phyloP scores from a whole-genome alignment of 37 sponge, comb jelly and placozoan genomes.

The Cliona cf. orientalis region DNA sequence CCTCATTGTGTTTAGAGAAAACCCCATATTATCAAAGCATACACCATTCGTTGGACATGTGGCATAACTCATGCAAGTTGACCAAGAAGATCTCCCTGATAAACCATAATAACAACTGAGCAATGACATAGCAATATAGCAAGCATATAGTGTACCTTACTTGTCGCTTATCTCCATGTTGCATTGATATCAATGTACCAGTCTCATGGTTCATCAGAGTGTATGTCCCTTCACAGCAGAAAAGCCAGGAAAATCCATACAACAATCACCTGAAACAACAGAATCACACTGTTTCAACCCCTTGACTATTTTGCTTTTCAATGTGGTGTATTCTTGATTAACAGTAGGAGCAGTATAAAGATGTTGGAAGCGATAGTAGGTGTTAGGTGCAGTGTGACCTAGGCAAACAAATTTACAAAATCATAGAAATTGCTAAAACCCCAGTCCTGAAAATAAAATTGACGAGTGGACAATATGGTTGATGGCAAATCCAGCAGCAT shows the following conservation, averaged over 20 bases:
- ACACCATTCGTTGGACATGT: not conserved
- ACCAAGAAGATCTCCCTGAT: not conserved
- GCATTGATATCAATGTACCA: not conserved
- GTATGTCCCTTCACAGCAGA: not conserved
- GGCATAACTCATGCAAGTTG: not conserved
- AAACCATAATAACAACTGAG: not conserved
- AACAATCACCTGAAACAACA: not conserved
- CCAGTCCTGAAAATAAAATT: not conserved
- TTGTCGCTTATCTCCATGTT: not conserved
- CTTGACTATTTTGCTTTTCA: not conserved
- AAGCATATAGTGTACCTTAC: not conserved
- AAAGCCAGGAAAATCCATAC: not conserved
- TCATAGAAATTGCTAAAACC: not conserved
- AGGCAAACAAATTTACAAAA: not conserved
- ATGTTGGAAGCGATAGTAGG: not conserved
- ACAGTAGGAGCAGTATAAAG: not conserved
- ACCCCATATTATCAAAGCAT: not conserved
- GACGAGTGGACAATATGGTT: not conserved
- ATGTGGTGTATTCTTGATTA: not conserved
- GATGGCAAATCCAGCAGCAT: not conserved
- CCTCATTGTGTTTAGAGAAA: not conserved
- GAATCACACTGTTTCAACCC: not conserved
- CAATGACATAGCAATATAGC: not conserved
- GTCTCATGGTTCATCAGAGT: not conserved
- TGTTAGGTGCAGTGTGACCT: not conserved